Evolutionary conservation across 2,113 vertebrate genomes (phyloP), one percentile per base, ranked within the genome.

Genomic region (Clupea harengus): DNA sequence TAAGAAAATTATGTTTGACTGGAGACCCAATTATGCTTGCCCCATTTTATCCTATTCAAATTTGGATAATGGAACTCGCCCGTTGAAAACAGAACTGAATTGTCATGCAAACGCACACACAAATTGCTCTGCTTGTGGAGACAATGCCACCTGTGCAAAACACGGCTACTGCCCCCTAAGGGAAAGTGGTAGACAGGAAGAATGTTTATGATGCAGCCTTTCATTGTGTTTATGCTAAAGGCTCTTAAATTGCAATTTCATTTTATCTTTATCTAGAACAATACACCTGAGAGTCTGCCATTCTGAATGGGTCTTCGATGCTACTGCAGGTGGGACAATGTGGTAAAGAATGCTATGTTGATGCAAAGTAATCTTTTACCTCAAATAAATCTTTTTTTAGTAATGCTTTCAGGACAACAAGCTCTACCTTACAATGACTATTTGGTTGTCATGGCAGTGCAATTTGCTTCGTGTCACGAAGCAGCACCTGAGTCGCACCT

Each of bases 1-100:
- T 83, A 39, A 64, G 82, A 45, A 64, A n/a, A n/a, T 83, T 11
- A n/a, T 60, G 32, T 64, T 83, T 45, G 25, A 25, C 17, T 81
- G 47, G 81, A 50, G 45, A 50, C 81, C 25, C 3, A 81, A 57
- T 25, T 52, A 54, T 54, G 45, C 25, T 39, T 72, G 64, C 25
- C n/a, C 50, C 82, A 22, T 83, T 83, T 83, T 39, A 83, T 83
- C 46, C 45, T 49, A 25, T 25, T 46, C 20, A 82, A 0, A 8
- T 86, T 81, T 64, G 9, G 28, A 32, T 13, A 78, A 78, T 32
- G 11, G 72, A 78, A 18, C 18, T 60, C 22, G 17, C 2, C 52
- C 6, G 52, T 57, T 57, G 6, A 60, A 60, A 60, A 6, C 54
- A 60, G 0, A n/a, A 60, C 72, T 78, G 72, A 78, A 25, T 67